Evolutionary conservation across 2,113 vertebrate species (phyloP).

Genomic region (Crocuta crocuta): DNA sequence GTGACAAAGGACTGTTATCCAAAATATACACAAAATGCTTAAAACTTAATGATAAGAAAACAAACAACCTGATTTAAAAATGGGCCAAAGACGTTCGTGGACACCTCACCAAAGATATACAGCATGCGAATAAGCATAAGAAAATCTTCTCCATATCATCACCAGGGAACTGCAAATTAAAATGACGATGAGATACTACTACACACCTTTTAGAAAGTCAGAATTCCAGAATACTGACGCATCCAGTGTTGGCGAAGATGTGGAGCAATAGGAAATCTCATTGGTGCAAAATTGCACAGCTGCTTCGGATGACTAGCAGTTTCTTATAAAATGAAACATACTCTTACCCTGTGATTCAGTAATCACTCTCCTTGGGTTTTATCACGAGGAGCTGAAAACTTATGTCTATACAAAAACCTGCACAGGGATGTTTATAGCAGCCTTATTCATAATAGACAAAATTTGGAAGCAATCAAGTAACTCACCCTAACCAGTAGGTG

Average conservation of each 20-base stretch:
- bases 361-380: neutral
- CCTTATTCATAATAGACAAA: neutral
- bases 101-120: neutral
- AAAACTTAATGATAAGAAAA: neutral
- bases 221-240: neutral
- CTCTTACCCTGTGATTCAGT: neutral
- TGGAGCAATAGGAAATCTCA: neutral
- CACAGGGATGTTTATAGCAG: neutral
- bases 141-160: neutral
- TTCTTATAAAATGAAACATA: neutral
- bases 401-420: neutral
- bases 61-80: neutral
- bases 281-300: neutral
- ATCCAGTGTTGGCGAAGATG: neutral
- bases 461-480: neutral
- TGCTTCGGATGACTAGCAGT: neutral
- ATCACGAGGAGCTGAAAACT: neutral
- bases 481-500: neutral
- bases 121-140: neutral
- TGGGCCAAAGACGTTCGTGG: neutral
- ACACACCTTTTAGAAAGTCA: neutral
- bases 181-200: neutral
- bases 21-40: neutral
- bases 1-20: neutral
- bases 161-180: neutral